Conservation (phyloP, 2,113 vertebrate species). For the Elephantulus edwardii region DNA sequence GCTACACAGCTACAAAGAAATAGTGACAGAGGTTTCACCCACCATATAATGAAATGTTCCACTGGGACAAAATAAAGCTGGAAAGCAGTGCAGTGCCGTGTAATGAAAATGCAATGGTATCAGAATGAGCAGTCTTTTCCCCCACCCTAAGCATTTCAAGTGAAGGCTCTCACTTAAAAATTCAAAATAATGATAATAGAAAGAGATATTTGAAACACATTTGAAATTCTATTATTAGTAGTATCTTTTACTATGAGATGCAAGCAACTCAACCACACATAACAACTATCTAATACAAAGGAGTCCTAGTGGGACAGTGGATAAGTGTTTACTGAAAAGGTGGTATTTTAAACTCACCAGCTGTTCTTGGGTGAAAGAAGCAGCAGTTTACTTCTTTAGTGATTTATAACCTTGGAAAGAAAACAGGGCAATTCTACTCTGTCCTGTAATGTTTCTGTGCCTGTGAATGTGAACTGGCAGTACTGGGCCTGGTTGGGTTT, state of each 20-base stretch:
- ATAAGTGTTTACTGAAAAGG: too few species aligned
- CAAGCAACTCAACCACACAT: too few species aligned
- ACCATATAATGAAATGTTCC: conserved; percentile 21
- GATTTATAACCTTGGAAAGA: neutral
- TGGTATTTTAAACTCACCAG: neutral
- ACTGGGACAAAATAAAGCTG: neutral
- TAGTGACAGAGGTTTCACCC: conserved; percentile 21
- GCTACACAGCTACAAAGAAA: conserved; percentile 1
- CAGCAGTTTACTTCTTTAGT: neutral
- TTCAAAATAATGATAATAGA: neutral
- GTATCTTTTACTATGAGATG: too few species aligned
- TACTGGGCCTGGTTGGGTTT: neutral
- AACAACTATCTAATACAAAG: too few species aligned
- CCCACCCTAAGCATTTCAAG: neutral
- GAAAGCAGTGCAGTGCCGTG: neutral
- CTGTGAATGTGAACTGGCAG: neutral
- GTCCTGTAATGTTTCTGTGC: neutral
- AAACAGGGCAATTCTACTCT: too few species aligned
- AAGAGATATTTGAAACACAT: conserved; percentile 12
- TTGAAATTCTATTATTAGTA: neutral
- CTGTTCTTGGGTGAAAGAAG: neutral
- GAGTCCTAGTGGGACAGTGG: neutral
- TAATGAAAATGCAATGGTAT: neutral
- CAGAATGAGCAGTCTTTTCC: neutral
- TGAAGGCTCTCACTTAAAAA: neutral